Evolutionary conservation across 2,113 vertebrate species (phyloP).

Genomic region (Indicator maculatus): DNA sequence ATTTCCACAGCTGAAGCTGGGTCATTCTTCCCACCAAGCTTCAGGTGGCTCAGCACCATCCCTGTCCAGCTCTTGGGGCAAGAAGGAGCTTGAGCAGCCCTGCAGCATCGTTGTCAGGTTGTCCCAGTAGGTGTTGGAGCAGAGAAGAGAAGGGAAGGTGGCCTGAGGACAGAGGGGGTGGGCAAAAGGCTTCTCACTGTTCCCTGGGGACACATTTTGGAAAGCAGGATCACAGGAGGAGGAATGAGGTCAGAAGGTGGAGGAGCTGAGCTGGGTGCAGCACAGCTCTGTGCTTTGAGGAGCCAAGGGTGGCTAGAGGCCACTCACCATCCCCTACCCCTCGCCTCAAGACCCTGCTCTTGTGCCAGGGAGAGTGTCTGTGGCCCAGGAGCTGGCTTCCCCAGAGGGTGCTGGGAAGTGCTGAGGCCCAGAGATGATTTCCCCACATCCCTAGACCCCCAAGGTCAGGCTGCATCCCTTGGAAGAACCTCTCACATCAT

Average conservation of each 20-base stretch:
- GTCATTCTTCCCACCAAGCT: neutral
- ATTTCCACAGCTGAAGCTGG: neutral
- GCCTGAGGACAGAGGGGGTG: neutral
- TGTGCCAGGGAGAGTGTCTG: neutral
- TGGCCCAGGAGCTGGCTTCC: neutral
- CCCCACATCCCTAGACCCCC: neutral
- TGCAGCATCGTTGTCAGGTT: too few relatives aligned
- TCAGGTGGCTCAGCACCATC: neutral
- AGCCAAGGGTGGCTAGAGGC: neutral
- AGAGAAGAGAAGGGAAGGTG: neutral
- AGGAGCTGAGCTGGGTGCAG: neutral
- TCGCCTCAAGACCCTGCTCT: neutral
- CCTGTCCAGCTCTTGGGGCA: neutral
- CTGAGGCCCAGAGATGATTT: neutral
- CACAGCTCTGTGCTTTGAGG: neutral
- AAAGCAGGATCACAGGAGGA: neutral
- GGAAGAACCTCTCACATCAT: neutral
- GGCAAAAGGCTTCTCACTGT: neutral
- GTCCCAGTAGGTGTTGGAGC: rapidly evolving
- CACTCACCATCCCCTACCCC: too few relatives aligned
- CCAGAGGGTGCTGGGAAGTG: neutral
- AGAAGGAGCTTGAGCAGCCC: neutral
- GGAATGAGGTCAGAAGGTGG: neutral
- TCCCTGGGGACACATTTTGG: neutral
- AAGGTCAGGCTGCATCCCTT: neutral